These are phyloP conservation scores for Podarcis muralis DNA, from an alignment of 2,113 vertebrate species.

Conservation along the genomic window DNA sequence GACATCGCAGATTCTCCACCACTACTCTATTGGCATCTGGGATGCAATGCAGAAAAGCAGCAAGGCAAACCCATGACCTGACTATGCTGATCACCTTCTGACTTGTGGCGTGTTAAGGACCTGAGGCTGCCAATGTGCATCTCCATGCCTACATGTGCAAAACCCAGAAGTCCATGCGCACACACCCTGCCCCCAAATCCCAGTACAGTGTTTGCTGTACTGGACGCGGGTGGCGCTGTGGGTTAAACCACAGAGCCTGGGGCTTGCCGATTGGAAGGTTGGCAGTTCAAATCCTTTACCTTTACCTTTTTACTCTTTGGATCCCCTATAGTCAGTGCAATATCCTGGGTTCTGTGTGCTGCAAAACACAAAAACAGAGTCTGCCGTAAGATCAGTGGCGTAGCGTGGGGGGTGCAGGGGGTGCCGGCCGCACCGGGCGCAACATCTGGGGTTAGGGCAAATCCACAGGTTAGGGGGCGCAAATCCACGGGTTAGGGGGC, in stretches of 20 bases:
- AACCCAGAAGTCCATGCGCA: not conserved
- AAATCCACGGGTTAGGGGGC: no score
- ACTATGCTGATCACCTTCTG: not conserved
- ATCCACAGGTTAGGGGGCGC: no score
- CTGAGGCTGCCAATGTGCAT: not conserved
- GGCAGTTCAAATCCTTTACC: no score
- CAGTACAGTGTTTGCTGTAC: no score
- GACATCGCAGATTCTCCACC: no score
- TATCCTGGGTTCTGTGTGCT: not conserved
- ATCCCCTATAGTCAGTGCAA: not conserved
- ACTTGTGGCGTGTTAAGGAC: not conserved
- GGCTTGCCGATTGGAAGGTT: no score
- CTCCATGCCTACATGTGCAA: not conserved
- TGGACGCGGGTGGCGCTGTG: no score
- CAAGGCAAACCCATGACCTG: not conserved
- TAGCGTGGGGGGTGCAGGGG: no score
- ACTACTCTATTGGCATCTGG: not conserved
- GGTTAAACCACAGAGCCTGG: no score
- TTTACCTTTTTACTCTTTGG: no score
- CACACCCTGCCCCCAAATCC: not conserved
- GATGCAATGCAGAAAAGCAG: not conserved
- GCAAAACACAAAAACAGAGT: not conserved
- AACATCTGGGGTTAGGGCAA: no score
- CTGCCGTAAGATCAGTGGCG: not conserved
- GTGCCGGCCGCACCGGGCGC: no score